These are phyloP conservation scores for Chaetura pelagica DNA, from an alignment of 2,113 vertebrate species.

Conservation along the genomic window DNA sequence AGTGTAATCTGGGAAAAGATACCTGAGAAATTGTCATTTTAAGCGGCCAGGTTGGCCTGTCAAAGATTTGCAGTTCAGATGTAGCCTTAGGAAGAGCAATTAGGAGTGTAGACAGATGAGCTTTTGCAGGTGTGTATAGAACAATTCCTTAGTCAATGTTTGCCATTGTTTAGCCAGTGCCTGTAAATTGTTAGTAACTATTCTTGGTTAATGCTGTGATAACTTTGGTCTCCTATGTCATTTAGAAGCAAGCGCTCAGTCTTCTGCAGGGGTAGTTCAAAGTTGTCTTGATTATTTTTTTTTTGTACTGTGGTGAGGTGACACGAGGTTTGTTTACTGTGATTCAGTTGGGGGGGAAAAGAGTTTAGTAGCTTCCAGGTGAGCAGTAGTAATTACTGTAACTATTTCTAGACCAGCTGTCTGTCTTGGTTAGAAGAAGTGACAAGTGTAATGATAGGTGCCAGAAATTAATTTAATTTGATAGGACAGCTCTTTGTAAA, in stretches of 20 bases:
- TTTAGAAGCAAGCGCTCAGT: not conserved
- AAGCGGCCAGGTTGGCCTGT: not conserved
- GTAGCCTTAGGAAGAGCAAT: not conserved
- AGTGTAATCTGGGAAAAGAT: not conserved
- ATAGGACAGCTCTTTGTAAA: not conserved
- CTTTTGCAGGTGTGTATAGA: not conserved
- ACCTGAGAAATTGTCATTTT: not conserved
- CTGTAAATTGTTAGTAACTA: rapidly evolving
- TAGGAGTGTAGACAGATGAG: not conserved
- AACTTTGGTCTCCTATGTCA: not conserved
- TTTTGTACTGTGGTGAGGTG: not conserved
- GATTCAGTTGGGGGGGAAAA: not conserved
- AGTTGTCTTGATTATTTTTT: not conserved
- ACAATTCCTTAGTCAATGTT: rapidly evolving
- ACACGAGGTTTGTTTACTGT: not conserved
- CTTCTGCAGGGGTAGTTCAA: not conserved
- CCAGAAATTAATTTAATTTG: not conserved
- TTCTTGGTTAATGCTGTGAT: not conserved
- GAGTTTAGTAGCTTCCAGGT: not conserved
- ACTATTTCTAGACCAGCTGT: not conserved
- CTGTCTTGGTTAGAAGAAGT: not conserved
- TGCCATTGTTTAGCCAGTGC: not conserved
- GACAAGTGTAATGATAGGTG: not conserved
- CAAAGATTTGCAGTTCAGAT: not conserved
- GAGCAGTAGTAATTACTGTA: not conserved